These are phyloP conservation scores for Gymnoscopelus microlampas DNA, from an alignment of 2,797 vertebrate genomes.

Conservation along the genomic window DNA sequence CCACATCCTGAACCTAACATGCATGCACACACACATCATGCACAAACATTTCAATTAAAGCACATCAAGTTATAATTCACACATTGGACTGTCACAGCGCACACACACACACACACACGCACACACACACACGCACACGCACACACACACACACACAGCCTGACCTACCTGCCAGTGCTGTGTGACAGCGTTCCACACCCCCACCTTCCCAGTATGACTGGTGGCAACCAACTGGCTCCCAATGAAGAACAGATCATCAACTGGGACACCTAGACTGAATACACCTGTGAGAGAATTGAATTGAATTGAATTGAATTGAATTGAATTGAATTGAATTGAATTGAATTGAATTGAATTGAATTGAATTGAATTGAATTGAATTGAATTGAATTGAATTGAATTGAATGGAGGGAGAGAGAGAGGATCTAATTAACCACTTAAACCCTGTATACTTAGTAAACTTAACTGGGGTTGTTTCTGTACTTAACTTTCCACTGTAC, in stretches of 20 bases:
- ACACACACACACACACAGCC: background rate
- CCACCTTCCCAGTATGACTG: conserved; percentile 97
- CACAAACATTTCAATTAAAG: no score
- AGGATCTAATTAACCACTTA: background rate
- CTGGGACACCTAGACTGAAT: conserved; percentile 95
- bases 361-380: no score
- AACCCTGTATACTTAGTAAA: background rate
- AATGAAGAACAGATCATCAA: conserved; percentile 98
- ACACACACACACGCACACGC: background rate
- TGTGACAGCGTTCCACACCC: conserved; percentile 99
- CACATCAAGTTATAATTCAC: no score
- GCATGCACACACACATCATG: conserved; percentile 4
- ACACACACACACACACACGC: background rate
- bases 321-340: no score
- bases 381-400: no score
- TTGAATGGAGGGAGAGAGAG: background rate
- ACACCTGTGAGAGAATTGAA: conserved; percentile 78
- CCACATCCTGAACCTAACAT: conserved; percentile 94
- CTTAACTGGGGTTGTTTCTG: background rate
- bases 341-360: no score
- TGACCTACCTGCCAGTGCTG: conserved; percentile 95
- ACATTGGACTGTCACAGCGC: background rate
- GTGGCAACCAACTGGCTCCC: conserved; percentile 97
- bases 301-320: no score
- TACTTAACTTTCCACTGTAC: no score